Evolutionary conservation across 2,113 vertebrate species (phyloP), one percentile per base, ranked within the genome.

Genomic region (Charina bottae): DNA sequence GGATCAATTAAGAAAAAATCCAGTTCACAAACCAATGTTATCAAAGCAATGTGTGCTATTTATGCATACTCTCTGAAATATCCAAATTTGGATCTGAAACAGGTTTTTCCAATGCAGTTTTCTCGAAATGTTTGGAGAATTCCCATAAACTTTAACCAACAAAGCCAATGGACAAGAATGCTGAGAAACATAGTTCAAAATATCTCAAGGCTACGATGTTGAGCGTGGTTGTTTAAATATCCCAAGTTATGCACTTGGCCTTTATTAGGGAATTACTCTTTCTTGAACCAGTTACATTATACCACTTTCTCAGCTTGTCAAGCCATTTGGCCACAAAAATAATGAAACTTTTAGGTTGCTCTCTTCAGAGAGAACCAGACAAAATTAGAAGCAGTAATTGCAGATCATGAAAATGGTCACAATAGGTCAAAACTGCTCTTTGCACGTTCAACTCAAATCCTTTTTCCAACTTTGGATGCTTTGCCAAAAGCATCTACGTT

Each of bases 331-430:
- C 21, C 23, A 26, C 24, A 60, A 59, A 42, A 87, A 37, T 21
- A 87, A 49, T 13, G 54, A 33, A 87, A 88, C 19, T 26, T 42
- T 28, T 46, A 58, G 37, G 24, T 17, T 88, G 12, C 24, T 37
- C 15, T 64, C 42, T 46, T 88, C 42, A 88, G 6, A 49, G 6
- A 49, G 13, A 62, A 24, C 9, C 4, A 87, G 58, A 26, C 49
- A 83, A 90, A 56, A 56, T 56, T 59, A 26, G 28, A 26, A 37
- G 42, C 42, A 55, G 10, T 55, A 85, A 28, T 23, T 96, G 93
- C 86, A 95, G 91, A 94, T 95, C 23, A 33, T 53, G 0, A 15
- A 89, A 49, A 33, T 90, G 78, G 78, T 94, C 94, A 95, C 95
- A 90, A 17, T 0, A 26, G 90, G 94, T 92, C 93, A 93, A 90